Conservation (phyloP, 2,113 vertebrate genomes). For the Colaptes auratus region DNA sequence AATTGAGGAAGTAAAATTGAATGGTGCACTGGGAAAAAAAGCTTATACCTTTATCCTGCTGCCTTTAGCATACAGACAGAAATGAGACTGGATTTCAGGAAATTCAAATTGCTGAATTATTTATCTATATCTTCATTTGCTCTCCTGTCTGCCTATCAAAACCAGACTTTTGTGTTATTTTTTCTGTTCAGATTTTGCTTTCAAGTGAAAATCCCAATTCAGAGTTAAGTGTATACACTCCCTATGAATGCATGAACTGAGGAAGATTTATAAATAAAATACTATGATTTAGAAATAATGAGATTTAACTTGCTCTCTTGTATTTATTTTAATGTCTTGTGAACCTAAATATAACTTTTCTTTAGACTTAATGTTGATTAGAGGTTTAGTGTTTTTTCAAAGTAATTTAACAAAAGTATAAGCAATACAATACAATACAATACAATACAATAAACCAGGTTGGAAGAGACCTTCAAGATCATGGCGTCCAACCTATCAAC, state of each 20-base stretch:
- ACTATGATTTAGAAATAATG: neutral
- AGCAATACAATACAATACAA: too few relatives aligned
- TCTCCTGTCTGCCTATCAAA: neutral
- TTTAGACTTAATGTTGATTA: neutral
- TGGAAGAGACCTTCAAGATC: too few relatives aligned
- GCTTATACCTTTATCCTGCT: neutral
- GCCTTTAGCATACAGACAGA: neutral
- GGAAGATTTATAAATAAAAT: neutral
- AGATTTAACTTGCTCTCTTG: neutral
- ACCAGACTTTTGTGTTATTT: neutral
- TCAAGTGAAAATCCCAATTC: neutral
- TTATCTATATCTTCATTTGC: neutral
- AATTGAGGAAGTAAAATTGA: conserved; percentile 51
- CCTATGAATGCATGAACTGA: neutral
- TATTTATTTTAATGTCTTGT: neutral
- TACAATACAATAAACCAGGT: too few relatives aligned
- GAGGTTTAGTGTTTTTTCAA: neutral
- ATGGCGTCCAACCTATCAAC: too few relatives aligned
- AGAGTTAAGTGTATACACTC: conserved; percentile 12
- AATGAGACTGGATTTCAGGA: neutral
- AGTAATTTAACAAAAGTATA: neutral
- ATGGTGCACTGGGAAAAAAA: neutral
- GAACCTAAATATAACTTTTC: neutral
- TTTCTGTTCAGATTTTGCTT: neutral
- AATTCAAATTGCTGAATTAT: neutral